Conservation (phyloP, 2,888 invertebrate genomes). For the Dicyrtoma fusca region DNA sequence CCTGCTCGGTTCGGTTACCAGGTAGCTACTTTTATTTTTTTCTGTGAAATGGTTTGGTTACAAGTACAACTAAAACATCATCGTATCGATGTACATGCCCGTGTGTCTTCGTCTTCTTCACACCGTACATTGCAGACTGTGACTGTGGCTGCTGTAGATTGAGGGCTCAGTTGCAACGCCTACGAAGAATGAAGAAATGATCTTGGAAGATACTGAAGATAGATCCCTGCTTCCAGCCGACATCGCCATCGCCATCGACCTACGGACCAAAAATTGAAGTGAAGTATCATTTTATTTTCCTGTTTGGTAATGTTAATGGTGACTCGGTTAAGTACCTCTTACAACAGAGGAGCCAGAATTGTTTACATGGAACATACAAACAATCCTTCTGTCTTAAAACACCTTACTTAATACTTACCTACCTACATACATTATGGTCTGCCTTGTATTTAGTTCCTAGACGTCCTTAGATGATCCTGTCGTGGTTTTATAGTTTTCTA, state of each 20-base stretch:
- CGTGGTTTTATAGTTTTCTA: not conserved
- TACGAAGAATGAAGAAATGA: no score
- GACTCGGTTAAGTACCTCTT: constrained; percentile 25
- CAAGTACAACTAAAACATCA: no score
- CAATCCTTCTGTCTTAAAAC: constrained; percentile 9
- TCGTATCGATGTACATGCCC: no score
- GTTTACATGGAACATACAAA: constrained; percentile 8
- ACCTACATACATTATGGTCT: not conserved
- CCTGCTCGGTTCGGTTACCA: no score
- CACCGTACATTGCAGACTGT: no score
- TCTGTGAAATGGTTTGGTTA: no score
- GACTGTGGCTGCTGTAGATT: no score
- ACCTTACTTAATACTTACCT: not conserved
- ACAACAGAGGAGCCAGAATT: constrained; percentile 12
- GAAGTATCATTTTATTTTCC: constrained; percentile 12
- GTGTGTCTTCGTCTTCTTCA: no score
- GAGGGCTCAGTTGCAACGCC: no score
- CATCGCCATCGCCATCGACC: not conserved
- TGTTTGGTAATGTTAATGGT: constrained; percentile 15
- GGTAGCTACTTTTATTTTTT: no score
- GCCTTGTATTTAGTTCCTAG: constrained; percentile 1
- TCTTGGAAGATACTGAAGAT: no score
- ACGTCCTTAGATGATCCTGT: not conserved
- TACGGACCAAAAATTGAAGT: not conserved
- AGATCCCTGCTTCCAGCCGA: not conserved